Evolutionary conservation across 2,797 vertebrate species (phyloP).

Genomic region (Sphenopsis melanotis): DNA sequence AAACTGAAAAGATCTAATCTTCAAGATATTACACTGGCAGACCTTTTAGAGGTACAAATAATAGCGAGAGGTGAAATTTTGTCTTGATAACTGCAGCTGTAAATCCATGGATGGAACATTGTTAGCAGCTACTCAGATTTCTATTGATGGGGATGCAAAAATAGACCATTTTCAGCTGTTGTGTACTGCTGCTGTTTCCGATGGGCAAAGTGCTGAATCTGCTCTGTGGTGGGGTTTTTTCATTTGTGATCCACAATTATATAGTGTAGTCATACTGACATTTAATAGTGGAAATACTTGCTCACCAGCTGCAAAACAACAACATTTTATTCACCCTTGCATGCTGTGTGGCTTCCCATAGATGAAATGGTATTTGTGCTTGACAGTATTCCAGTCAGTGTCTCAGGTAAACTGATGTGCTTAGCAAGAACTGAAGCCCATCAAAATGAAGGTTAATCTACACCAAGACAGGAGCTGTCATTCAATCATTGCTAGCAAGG

Average conservation of each 20-base stretch:
- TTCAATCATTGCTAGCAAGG: background rate
- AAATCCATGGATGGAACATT: constrained; percentile 6
- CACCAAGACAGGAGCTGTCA: background rate
- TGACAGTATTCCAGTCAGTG: background rate
- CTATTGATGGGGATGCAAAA: constrained; percentile 52
- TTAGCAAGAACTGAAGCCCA: constrained; percentile 5
- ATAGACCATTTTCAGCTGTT: constrained; percentile 47
- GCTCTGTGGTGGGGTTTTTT: background rate
- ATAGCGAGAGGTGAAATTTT: constrained; percentile 27
- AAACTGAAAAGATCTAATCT: background rate
- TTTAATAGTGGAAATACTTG: constrained; percentile 44
- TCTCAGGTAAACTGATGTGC: background rate
- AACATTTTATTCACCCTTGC: background rate
- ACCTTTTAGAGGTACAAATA: background rate
- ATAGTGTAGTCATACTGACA: constrained; percentile 9
- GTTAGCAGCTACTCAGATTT: constrained; percentile 47
- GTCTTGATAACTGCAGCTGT: constrained; percentile 50
- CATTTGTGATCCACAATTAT: constrained; percentile 30
- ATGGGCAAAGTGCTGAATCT: constrained; percentile 38
- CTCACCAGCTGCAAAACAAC: constrained; percentile 4
- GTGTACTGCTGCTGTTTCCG: constrained; percentile 29
- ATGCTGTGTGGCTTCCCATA: background rate
- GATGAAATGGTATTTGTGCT: background rate
- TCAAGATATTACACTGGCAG: background rate
- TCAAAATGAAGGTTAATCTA: constrained; percentile 26